Evolutionary conservation across 2,113 vertebrate genomes (phyloP), one percentile per base, ranked within the genome.

Genomic region (Pterocles burchelli): DNA sequence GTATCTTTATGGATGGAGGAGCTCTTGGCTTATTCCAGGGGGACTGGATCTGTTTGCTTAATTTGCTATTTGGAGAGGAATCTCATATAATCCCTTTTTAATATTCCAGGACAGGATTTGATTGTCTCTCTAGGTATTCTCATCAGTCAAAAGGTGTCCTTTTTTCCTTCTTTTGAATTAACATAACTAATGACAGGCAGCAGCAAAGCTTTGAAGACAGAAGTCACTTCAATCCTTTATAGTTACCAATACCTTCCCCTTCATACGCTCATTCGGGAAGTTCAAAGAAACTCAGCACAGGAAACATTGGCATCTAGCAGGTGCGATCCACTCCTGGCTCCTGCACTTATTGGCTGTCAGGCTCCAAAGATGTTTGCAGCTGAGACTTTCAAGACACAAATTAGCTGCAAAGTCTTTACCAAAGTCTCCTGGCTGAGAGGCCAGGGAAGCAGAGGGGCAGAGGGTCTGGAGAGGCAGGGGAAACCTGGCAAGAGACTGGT

Each of bases 261-360:
- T 96, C 78, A 13, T 36, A 49, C 1, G 19, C 11, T 85, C 28
- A 57, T 33, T 72, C 49, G 85, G 31, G 33, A 95, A 96, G 87
- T 89, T 92, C 85, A 94, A 96, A 96, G 94, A 93, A 77, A 46
- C 31, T 81, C 74, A 83, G 82, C 36, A 74, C 17, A 46, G 51
- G 78, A 70, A 54, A 45, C 68, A 63, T 66, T 88, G 88, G 48
- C 78, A 84, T 55, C 28, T 48, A 46, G 13, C 25, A 45, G 13
- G 48, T 67, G 46, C 67, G 63, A 93, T 80, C 84, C 66, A 29
- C 43, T 80, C 75, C 41, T 70, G 54, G 41, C 33, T 92, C 51
- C 51, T 17, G 12, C 20, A 25, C 38, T 82, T 31, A 48, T 75
- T 9, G 1, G 7, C 67, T 66, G 36, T 54, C 83, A 92, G 36